These are phyloP conservation scores for Oeneis ivallda DNA, from an alignment of 2,888 invertebrate genomes.

Conservation along the genomic window DNA sequence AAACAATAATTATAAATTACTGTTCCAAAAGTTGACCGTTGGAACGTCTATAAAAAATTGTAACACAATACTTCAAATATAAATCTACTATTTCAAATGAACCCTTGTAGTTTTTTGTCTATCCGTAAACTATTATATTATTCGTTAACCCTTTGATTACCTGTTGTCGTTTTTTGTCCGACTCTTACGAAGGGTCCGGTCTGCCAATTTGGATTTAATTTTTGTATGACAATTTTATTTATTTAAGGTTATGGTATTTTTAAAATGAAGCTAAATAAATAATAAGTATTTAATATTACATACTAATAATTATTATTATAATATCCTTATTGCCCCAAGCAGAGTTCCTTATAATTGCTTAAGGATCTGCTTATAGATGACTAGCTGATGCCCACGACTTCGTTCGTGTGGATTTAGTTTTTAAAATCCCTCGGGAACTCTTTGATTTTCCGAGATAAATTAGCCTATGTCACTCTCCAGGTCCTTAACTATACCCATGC, in stretches of 20 bases:
- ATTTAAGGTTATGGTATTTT: neutral
- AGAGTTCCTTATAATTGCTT: too few relatives aligned
- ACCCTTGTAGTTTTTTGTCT: slow-evolving; percentile 65
- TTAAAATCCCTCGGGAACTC: too few relatives aligned
- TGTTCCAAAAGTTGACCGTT: slow-evolving; percentile 53
- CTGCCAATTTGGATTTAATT: slow-evolving; percentile 30
- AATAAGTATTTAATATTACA: neutral
- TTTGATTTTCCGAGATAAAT: too few relatives aligned
- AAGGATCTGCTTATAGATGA: too few relatives aligned
- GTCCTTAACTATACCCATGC: too few relatives aligned
- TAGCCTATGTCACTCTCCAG: too few relatives aligned
- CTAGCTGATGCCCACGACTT: too few relatives aligned
- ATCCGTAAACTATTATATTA: slow-evolving; percentile 59
- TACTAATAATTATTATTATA: too few relatives aligned
- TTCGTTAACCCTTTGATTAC: slow-evolving; percentile 74
- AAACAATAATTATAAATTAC: slow-evolving; percentile 1
- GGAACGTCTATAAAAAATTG: slow-evolving; percentile 47
- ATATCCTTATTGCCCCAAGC: too few relatives aligned
- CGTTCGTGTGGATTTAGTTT: too few relatives aligned
- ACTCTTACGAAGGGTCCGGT: slow-evolving; percentile 34
- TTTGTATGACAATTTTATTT: slow-evolving; percentile 19
- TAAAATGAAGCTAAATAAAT: neutral
- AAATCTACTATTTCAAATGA: slow-evolving; percentile 58
- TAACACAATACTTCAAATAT: slow-evolving; percentile 53
- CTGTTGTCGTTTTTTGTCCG: slow-evolving; percentile 59